These are phyloP conservation scores for Scaptomyza pallida DNA, from an alignment of 1,140 invertebrate genomes.

Conservation along the genomic window DNA sequence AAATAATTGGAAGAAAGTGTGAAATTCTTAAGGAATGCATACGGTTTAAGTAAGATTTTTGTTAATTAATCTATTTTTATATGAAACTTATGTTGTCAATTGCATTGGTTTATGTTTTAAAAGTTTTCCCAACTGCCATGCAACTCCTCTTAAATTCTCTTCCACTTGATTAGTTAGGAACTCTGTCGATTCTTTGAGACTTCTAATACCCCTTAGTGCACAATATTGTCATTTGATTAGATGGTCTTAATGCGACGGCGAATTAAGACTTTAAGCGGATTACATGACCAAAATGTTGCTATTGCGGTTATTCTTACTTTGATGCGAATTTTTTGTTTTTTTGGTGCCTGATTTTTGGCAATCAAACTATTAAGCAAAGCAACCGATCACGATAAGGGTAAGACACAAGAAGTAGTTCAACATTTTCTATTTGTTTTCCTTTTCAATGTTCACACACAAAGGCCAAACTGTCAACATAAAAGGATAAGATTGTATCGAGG, in stretches of 20 bases:
- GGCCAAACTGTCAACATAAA: slow-evolving; percentile 39
- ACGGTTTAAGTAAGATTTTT: too few species aligned
- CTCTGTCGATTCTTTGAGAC: slow-evolving; percentile 32
- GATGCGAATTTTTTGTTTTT: slow-evolving; percentile 10
- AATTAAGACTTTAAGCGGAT: slow-evolving; percentile 40
- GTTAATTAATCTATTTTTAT: too few species aligned
- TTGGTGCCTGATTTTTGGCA: slow-evolving; percentile 34
- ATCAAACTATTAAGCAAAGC: slow-evolving; percentile 26
- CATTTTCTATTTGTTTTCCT: slow-evolving; percentile 33
- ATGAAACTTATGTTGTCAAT: too few species aligned
- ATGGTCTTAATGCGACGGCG: slow-evolving; percentile 12
- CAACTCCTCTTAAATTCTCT: neutral
- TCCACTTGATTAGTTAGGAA: slow-evolving; percentile 49
- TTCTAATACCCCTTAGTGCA: slow-evolving; percentile 24
- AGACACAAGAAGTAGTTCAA: slow-evolving; percentile 12
- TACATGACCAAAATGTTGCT: slow-evolving; percentile 16
- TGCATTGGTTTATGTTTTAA: neutral
- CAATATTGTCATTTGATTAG: slow-evolving; percentile 38
- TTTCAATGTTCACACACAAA: slow-evolving; percentile 21
- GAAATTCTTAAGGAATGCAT: too few species aligned
- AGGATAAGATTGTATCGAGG: slow-evolving; percentile 40
- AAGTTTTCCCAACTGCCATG: neutral
- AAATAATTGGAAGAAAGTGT: too few species aligned
- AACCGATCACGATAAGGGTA: slow-evolving; percentile 36
- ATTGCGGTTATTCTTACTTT: slow-evolving; percentile 15